These are phyloP conservation scores for Manis javanica DNA, from an alignment of 2,797 vertebrate species.

Conservation along the genomic window DNA sequence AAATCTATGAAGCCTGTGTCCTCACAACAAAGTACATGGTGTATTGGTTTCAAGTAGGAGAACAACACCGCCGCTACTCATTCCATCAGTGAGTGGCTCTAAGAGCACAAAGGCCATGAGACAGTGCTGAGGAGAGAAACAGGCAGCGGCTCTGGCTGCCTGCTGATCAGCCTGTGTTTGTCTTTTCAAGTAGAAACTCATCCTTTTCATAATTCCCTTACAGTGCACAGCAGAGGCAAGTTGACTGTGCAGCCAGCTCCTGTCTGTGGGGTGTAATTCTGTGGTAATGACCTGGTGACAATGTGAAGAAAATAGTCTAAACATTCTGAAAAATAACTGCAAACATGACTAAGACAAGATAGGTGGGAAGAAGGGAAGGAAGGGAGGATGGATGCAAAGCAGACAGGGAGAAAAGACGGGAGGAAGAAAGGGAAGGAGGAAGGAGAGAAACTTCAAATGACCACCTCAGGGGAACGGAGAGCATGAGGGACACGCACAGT, in stretches of 20 bases:
- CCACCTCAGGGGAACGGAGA: slow-evolving; percentile 62
- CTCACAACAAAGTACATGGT: not conserved
- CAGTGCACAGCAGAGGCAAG: slow-evolving; percentile 81
- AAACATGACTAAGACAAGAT: slow-evolving; percentile 80
- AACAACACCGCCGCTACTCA: not conserved
- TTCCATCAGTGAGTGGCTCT: slow-evolving; percentile 44
- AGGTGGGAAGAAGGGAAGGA: not conserved
- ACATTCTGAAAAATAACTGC: slow-evolving; percentile 83
- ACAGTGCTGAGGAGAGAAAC: slow-evolving; percentile 56
- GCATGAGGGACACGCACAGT: not conserved
- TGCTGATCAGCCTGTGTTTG: slow-evolving; percentile 62
- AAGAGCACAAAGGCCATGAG: slow-evolving; percentile 48
- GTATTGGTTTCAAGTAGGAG: slow-evolving; percentile 8
- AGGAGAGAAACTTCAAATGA: slow-evolving; percentile 66
- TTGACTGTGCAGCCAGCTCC: slow-evolving; percentile 82
- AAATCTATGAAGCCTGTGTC: slow-evolving; percentile 19
- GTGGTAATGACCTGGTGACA: slow-evolving; percentile 87
- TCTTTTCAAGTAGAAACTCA: slow-evolving; percentile 80
- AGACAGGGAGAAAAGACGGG: too few relatives aligned
- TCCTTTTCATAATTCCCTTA: slow-evolving; percentile 83
- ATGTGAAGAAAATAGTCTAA: slow-evolving; percentile 84
- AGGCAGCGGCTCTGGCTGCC: slow-evolving; percentile 50
- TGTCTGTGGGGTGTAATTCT: slow-evolving; percentile 86
- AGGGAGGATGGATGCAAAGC: not conserved
- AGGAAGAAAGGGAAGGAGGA: too few relatives aligned